Base-by-base conservation (phyloP, 2,888 invertebrate genomes). In the Stramonita haemastoma region DNA sequence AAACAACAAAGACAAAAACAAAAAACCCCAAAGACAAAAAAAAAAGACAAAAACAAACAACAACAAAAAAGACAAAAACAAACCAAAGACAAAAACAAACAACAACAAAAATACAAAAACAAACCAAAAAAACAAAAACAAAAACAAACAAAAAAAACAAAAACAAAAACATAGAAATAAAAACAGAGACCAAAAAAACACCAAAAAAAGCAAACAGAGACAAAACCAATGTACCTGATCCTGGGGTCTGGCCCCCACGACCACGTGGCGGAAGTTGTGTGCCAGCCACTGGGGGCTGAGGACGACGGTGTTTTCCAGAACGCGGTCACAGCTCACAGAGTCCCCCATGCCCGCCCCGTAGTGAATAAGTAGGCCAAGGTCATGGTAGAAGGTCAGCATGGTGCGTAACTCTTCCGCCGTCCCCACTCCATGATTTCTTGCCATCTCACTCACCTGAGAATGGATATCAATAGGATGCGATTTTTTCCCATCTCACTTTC, bases 231-330 rank as follows among this genome's bases (percentile, higher is more conserved):
- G 2, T 86, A 95, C 95, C 94, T 94, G 93, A 56, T 93, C 93
- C 22, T 91, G 91, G 22, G 89, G 90, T 13, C 91, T 79, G 26
- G 92, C 90, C 6, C 93, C 93, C 1, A 93, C 91, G 29, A 95
- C 92, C 81, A 94, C 90, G 34, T 93, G 89, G 66, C 91, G 93
- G 91, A 95, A 95, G 94, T 94, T 94, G 88, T 95, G 94, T 6
- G 96, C 93, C 32, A 96, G 94, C 96, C 96, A 96, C 91, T 95
- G 94, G 1, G 96, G 96, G 88, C 95, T 94, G 15, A 96, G 93
- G 70, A 96, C 95, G 34, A 96, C 95, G 0, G 95, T 95, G 91
- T 95, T 95, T 34, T 93, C 92, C 57, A 95, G 93, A 46, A 94
- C 91, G 79, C 92, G 93, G 91, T 95, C 95, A 46, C 94, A 91